Evolutionary conservation across 1,140 invertebrate species (phyloP).

Genomic region (Drosophila auraria): DNA sequence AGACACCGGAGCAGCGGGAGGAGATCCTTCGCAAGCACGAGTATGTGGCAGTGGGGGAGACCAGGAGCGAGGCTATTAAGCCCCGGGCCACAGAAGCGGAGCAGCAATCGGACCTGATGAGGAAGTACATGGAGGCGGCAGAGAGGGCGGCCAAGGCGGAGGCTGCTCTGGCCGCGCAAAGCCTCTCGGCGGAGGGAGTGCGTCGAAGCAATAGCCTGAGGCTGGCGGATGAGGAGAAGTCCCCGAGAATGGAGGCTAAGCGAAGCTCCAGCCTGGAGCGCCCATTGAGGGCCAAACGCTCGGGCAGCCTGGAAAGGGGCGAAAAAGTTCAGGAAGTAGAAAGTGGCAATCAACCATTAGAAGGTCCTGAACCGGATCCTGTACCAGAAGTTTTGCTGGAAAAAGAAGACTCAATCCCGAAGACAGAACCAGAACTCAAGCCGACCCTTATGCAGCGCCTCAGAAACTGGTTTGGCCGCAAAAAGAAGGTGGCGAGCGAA

Average conservation of each 20-base stretch:
- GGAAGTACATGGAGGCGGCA: slow-evolving; percentile 67
- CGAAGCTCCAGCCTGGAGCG: slow-evolving; percentile 67
- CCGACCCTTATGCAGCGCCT: slow-evolving; percentile 31
- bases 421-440: background rate
- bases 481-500: background rate
- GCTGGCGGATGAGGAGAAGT: slow-evolving; percentile 25
- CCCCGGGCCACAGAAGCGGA: slow-evolving; percentile 49
- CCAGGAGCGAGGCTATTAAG: slow-evolving; percentile 1
- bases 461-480: slow-evolving; percentile 21
- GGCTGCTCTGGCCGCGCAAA: slow-evolving; percentile 56
- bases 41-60: slow-evolving; percentile 64
- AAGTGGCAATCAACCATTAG: background rate
- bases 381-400: background rate
- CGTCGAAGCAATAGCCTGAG: slow-evolving; percentile 61
- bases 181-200: slow-evolving; percentile 38
- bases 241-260: slow-evolving; percentile 36
- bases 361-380: background rate
- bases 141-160: slow-evolving; percentile 61
- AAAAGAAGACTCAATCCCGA: background rate
- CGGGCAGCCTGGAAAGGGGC: slow-evolving; percentile 46
- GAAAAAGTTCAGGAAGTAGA: background rate
- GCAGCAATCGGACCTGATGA: slow-evolving; percentile 53
- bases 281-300: slow-evolving; percentile 30
- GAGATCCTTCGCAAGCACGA: slow-evolving; percentile 46
- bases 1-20: slow-evolving; percentile 70